Conservation (phyloP, 2,797 vertebrate species). For the Phoxinus dragarum region DNA sequence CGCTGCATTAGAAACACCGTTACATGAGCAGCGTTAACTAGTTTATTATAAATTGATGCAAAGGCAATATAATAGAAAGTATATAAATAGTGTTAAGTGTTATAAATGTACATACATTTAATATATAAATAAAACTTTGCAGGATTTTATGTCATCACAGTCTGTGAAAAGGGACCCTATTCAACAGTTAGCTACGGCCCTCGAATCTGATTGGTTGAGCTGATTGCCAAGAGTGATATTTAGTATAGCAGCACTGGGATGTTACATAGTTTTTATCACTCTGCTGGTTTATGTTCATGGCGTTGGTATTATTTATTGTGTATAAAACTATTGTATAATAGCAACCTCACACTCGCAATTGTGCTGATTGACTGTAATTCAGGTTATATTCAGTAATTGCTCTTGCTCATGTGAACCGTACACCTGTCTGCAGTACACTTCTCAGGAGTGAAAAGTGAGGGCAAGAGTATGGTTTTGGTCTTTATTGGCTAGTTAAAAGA, state of each 20-base stretch:
- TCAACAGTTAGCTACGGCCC: neutral
- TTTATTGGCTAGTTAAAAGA: neutral
- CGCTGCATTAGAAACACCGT: neutral
- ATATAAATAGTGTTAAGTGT: neutral
- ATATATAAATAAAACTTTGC: no score
- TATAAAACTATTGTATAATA: constrained; percentile 1
- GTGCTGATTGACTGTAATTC: neutral
- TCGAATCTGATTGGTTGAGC: neutral
- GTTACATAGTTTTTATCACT: neutral
- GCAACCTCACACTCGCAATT: neutral
- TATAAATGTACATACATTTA: neutral
- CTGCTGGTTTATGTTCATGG: neutral
- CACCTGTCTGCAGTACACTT: neutral
- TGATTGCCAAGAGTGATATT: neutral
- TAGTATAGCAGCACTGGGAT: neutral
- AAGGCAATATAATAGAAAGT: neutral
- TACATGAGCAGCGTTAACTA: neutral
- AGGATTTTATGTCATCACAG: no score
- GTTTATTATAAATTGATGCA: neutral
- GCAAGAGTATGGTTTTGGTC: neutral
- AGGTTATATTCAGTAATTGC: neutral
- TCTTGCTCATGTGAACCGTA: neutral
- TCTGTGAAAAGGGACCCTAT: neutral
- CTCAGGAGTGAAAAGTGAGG: neutral
- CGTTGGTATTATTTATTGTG: neutral